phyloP scores from a whole-genome alignment of 2,797 vertebrate genomes.

The Callimico goeldii region DNA sequence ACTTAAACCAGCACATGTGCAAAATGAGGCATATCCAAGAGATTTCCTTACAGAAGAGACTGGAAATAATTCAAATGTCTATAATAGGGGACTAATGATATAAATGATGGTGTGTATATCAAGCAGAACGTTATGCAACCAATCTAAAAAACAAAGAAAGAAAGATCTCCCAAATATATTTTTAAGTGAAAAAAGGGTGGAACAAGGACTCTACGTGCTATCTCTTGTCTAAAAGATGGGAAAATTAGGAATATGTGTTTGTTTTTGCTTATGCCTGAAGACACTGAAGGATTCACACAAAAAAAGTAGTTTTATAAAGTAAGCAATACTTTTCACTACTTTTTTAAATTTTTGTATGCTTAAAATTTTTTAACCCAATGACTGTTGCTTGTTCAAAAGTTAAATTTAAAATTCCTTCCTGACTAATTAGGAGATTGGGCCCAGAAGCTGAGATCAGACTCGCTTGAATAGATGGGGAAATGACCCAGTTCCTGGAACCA shows the following conservation, averaged over 20 bases:
- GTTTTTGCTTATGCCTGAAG: neutral
- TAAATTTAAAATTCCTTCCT: neutral
- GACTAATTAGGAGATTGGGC: no score
- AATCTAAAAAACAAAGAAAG: neutral
- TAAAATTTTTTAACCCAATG: neutral
- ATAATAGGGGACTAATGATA: neutral
- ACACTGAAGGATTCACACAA: neutral
- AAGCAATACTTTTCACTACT: neutral
- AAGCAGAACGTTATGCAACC: neutral
- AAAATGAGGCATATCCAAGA: neutral
- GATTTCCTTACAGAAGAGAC: neutral
- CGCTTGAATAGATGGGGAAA: accelerated
- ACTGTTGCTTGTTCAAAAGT: neutral
- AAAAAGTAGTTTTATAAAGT: neutral
- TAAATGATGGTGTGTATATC: neutral
- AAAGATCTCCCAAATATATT: neutral
- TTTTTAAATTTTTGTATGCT: no score
- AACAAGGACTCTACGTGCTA: no score
- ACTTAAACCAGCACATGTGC: neutral
- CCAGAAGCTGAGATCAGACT: neutral
- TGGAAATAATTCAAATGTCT: neutral
- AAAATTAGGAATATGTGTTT: neutral
- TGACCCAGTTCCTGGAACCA: neutral
- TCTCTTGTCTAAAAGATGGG: neutral
- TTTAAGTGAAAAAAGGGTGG: neutral